Conservation (phyloP, 2,797 vertebrate genomes). For the Lacerta bilineata region DNA sequence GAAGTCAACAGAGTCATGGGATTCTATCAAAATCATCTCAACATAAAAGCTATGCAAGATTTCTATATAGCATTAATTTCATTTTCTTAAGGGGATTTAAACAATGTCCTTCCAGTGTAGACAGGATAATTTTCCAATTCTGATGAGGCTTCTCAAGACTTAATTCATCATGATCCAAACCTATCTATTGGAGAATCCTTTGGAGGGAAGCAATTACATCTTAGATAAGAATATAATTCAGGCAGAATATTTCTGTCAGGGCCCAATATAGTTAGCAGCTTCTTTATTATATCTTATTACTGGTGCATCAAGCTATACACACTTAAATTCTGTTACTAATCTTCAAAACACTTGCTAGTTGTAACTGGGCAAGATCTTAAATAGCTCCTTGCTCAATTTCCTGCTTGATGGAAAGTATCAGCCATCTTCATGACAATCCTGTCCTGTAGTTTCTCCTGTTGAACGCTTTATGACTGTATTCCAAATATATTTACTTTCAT, state of each 20-base stretch:
- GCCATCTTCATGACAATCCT: neutral
- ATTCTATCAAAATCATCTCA: neutral
- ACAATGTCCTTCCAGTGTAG: neutral
- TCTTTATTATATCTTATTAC: neutral
- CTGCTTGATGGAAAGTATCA: neutral
- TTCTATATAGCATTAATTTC: neutral
- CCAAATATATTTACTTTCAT: conserved; percentile 17
- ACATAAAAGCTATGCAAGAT: conserved; percentile 7
- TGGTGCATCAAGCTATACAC: neutral
- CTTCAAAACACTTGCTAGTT: neutral
- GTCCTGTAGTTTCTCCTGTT: neutral
- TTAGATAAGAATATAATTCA: neutral
- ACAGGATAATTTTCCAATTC: conserved; percentile 1
- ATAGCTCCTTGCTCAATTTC: neutral
- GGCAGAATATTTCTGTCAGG: neutral
- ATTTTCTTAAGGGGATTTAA: neutral
- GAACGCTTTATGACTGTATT: neutral
- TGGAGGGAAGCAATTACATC: neutral
- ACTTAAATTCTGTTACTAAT: neutral
- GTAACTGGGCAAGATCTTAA: neutral
- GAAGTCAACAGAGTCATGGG: neutral
- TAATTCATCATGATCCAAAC: neutral
- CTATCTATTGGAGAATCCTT: neutral
- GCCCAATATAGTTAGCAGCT: neutral
- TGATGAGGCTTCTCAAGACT: neutral